Percentiles rank a stretch among this genome's conserved stretches.
These are phyloP conservation scores for Fundulus diaphanus DNA, from an alignment of 2,797 vertebrate species.

Conservation along the genomic window DNA sequence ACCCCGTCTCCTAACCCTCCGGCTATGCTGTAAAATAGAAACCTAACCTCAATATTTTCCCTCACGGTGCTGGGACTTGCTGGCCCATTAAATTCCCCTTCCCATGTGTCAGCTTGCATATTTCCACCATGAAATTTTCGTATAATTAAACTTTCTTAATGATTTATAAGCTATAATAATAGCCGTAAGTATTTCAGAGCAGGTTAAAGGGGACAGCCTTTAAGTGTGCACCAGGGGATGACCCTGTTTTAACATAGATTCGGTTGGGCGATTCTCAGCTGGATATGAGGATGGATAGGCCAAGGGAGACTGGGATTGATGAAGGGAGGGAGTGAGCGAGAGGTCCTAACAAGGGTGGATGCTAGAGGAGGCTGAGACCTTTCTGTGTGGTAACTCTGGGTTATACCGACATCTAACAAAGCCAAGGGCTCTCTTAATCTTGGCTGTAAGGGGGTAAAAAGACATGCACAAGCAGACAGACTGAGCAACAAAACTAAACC, in stretches of 20 bases:
- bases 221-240: slow-evolving; percentile 82
- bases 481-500: neutral
- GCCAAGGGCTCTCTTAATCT: slow-evolving; percentile 59
- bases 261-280: slow-evolving; percentile 82
- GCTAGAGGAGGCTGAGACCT: slow-evolving; percentile 72
- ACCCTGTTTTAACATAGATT: slow-evolving; percentile 87
- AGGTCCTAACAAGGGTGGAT: slow-evolving; percentile 65
- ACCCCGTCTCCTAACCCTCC: slow-evolving; percentile 75
- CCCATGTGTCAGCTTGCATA: slow-evolving; percentile 85
- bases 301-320: slow-evolving; percentile 63
- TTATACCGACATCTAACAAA: slow-evolving; percentile 71
- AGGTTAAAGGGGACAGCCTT: slow-evolving; percentile 85
- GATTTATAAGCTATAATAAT: slow-evolving; percentile 90
- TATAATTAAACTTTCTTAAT: slow-evolving; percentile 90
- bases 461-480: slow-evolving; percentile 19
- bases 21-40: slow-evolving; percentile 85
- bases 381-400: slow-evolving; percentile 78
- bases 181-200: slow-evolving; percentile 85
- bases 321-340: slow-evolving; percentile 51
- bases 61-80: slow-evolving; percentile 84
- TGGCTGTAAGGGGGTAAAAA: slow-evolving; percentile 37
- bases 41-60: slow-evolving; percentile 88
- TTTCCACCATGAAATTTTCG: slow-evolving; percentile 84
- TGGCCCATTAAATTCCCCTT: slow-evolving; percentile 88
- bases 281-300: slow-evolving; percentile 69